Evolutionary conservation across 2,113 vertebrate genomes (phyloP), one percentile per base, ranked within the genome.

Genomic region (Phaetusa simplex): DNA sequence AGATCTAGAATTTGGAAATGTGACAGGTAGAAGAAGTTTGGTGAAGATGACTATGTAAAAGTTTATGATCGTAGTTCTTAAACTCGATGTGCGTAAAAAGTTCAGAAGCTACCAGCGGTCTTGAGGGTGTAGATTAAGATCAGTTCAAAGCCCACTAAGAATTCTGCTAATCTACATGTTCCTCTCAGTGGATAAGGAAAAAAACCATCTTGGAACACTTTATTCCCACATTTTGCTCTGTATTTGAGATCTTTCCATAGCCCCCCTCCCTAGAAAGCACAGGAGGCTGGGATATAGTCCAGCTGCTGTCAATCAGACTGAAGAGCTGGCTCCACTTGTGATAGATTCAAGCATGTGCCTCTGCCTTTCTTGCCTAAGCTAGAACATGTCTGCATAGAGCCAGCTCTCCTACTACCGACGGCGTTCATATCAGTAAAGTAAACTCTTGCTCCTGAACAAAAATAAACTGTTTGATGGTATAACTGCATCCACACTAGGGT

Each of bases 401-500:
- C 89, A 91, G 84, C 73, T 94, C 81, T 94, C 72, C 91, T 91
- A 74, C 93, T 71, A 81, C 11, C 24, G 0, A 62, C 62, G 17
- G 80, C 86, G 86, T 67, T 89, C 77, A 17, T 55, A 94, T 36
- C 72, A 47, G 71, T 42, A 49, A 73, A 79, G 62, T 38, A 87
- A 95, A 87, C 62, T 61, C 86, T 22, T 58, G 82, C 82, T 93
- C 49, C 66, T 24, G 78, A 90, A 53, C 82, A 91, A 66, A 96
- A 96, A 96, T 95, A 96, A 95, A 96, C 85, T 90, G 53, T 87
- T 91, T 91, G 95, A 42, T 95, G 93, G 88, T 58, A 15, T 59
- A 87, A 62, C 86, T 88, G 73, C 91, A 85, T 87, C 81, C 87
- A 94, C 69, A 47, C 78, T 24, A 30, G 67, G 95, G 74, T 96